These are phyloP conservation scores for Chrysocyon brachyurus DNA, from an alignment of 2,797 vertebrate genomes.

Conservation along the genomic window DNA sequence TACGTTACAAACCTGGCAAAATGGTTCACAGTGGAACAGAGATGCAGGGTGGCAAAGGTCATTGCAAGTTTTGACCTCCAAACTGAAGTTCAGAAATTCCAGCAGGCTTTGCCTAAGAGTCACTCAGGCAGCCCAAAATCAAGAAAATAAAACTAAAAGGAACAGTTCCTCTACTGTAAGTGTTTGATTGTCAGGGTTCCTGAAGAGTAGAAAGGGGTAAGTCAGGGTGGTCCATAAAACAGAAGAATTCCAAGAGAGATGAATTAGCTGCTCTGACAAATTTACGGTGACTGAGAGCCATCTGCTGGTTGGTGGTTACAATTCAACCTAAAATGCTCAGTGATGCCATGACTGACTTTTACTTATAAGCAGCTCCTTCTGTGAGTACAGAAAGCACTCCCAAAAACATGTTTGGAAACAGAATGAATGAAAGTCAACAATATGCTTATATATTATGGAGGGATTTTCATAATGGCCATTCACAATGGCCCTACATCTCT, in stretches of 20 bases:
- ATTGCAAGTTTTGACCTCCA: neutral
- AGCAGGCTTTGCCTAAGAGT: neutral
- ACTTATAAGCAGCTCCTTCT: neutral
- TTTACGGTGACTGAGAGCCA: conserved; percentile 75
- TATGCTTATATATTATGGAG: neutral
- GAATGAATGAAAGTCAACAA: neutral
- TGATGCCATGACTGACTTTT: neutral
- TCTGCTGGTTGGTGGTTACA: conserved; percentile 81
- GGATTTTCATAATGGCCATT: neutral
- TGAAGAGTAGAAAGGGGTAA: neutral
- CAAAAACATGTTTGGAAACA: neutral
- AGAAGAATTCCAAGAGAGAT: neutral
- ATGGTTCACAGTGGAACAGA: neutral
- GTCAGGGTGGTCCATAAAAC: neutral
- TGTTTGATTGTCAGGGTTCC: neutral
- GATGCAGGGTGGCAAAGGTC: neutral
- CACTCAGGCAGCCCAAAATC: neutral
- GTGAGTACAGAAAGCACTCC: neutral
- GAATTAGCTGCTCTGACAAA: neutral
- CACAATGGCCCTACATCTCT: neutral
- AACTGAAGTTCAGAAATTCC: neutral
- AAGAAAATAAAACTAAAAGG: neutral
- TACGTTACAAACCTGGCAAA: conserved; percentile 50
- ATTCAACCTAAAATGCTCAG: neutral
- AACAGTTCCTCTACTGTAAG: neutral